Evolutionary conservation across 2,113 vertebrate genomes (phyloP).

Genomic region (Hippocampus comes): DNA sequence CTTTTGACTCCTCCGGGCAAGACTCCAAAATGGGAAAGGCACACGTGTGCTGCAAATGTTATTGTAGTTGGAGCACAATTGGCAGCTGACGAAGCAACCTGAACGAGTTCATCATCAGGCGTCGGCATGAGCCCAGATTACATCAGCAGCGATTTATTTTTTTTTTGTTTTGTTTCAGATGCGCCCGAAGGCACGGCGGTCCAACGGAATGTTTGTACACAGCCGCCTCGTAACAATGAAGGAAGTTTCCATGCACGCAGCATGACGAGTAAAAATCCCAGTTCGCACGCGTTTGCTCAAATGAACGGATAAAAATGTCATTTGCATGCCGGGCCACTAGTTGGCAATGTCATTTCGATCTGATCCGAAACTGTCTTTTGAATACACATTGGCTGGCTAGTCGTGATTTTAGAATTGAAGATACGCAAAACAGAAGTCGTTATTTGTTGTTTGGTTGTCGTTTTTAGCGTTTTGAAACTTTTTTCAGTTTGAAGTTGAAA

Average conservation of each 20-base stretch:
- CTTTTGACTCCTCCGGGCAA: conserved; percentile 36
- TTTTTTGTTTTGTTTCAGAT: background rate
- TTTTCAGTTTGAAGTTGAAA: too few relatives aligned
- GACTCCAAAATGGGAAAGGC: conserved; percentile 32
- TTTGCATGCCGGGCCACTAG: too few relatives aligned
- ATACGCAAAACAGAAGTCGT: too few relatives aligned
- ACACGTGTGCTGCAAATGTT: conserved; percentile 14
- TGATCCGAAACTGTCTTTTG: too few relatives aligned
- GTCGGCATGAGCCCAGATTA: background rate
- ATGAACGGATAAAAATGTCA: too few relatives aligned
- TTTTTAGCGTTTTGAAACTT: too few relatives aligned
- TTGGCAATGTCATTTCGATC: too few relatives aligned
- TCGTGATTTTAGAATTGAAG: too few relatives aligned
- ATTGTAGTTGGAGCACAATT: conserved; percentile 9
- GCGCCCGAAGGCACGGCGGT: background rate
- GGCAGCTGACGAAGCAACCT: conserved; percentile 26
- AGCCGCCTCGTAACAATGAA: background rate
- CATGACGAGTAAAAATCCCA: background rate
- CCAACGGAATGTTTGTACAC: background rate
- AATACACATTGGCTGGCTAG: too few relatives aligned
- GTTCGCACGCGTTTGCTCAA: background rate
- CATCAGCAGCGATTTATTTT: background rate
- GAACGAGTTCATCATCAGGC: conserved; percentile 15
- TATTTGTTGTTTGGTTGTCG: too few relatives aligned
- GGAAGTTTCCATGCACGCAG: background rate